Conservation (phyloP, 2,888 invertebrate species). For the Adelognathus sp. region DNA sequence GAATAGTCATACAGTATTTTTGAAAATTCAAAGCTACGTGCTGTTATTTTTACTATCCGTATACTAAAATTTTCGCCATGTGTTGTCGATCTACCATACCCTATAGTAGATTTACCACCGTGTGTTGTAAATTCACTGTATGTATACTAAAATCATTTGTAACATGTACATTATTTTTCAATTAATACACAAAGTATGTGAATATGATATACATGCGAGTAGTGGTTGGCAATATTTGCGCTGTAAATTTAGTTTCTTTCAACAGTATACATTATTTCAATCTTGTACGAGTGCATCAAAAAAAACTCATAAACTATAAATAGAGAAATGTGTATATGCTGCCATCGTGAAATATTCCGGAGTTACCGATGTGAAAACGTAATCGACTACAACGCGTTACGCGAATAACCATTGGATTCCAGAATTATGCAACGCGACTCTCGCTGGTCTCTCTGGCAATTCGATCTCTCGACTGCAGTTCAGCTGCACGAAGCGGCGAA, state of each 20-base stretch:
- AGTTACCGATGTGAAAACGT: conserved; percentile 24
- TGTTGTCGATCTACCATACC: too few species aligned
- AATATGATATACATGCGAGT: too few species aligned
- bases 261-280: background rate
- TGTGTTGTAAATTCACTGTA: too few species aligned
- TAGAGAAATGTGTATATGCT: background rate
- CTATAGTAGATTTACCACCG: too few species aligned
- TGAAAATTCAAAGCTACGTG: too few species aligned
- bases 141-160: too few species aligned
- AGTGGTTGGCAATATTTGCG: too few species aligned
- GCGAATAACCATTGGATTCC: conserved; percentile 37
- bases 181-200: too few species aligned
- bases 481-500: background rate
- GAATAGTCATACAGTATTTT: too few species aligned
- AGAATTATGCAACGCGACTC: conserved; percentile 22
- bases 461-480: conserved; percentile 15
- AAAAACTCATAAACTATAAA: background rate
- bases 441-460: conserved; percentile 1
- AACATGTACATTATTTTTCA: too few species aligned
- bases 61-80: too few species aligned
- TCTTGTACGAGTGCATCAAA: background rate
- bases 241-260: background rate
- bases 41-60: too few species aligned
- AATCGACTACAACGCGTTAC: conserved; percentile 31
- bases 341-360: background rate